phyloP scores from a whole-genome alignment of 2,888 invertebrate genomes.

The Agonopterix subpropinquella region DNA sequence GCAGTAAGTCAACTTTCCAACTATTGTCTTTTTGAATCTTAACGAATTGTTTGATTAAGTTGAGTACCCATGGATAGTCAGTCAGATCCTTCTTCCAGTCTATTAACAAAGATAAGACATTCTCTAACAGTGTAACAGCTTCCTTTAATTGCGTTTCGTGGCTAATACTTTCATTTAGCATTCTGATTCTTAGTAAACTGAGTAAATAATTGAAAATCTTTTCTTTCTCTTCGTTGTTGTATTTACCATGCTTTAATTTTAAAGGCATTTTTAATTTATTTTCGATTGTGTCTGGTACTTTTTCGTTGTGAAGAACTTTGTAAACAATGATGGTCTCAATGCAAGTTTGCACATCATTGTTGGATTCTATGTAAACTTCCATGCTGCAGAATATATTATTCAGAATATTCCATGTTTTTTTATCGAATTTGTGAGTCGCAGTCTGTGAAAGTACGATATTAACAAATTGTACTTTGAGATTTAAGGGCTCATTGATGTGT shows the following conservation, averaged over 20 bases:
- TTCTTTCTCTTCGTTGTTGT: constrained; percentile 30
- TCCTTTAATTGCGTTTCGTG: constrained; percentile 26
- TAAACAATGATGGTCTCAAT: constrained; percentile 40
- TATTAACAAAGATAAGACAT: constrained; percentile 18
- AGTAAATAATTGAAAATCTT: constrained; percentile 43
- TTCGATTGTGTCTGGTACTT: constrained; percentile 38
- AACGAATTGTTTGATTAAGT: constrained; percentile 31
- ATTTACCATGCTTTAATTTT: constrained; percentile 21
- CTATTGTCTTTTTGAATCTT: constrained; percentile 25
- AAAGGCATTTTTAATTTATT: constrained; percentile 41
- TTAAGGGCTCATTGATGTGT: constrained; percentile 42
- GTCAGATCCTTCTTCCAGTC: constrained; percentile 43
- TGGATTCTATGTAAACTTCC: constrained; percentile 49
- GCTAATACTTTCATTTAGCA: constrained; percentile 14
- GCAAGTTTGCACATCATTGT: constrained; percentile 39
- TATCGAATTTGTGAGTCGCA: constrained; percentile 27
- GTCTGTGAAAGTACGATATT: constrained; percentile 29
- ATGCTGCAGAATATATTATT: constrained; percentile 49
- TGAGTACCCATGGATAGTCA: constrained; percentile 26
- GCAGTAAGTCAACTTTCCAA: constrained; percentile 23
- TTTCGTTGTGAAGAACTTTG: constrained; percentile 33
- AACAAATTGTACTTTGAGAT: constrained; percentile 7
- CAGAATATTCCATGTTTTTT: constrained; percentile 41
- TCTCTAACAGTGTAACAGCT: constrained; percentile 16
- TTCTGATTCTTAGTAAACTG: constrained; percentile 19